These are phyloP conservation scores for Bibio marci DNA, from an alignment of 2,888 invertebrate genomes.

Conservation along the genomic window DNA sequence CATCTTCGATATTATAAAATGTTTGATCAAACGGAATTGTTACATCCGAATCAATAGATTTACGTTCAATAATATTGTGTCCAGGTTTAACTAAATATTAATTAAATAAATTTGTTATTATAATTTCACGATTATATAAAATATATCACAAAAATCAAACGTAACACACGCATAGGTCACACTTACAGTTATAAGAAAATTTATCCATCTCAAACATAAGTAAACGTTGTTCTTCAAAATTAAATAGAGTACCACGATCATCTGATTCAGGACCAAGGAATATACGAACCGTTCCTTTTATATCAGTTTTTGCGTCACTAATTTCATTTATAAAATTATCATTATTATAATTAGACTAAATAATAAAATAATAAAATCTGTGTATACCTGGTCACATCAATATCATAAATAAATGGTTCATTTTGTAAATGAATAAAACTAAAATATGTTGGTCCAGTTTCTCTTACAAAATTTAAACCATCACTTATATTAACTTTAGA, in stretches of 20 bases:
- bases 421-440: slow-evolving; percentile 20
- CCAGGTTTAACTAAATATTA: slow-evolving; percentile 17
- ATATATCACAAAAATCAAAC: no score
- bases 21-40: slow-evolving; percentile 19
- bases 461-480: slow-evolving; percentile 20
- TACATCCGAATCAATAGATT: slow-evolving; percentile 18
- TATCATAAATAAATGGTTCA: slow-evolving; percentile 14
- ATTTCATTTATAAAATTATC: no score
- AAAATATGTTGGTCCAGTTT: slow-evolving; percentile 4
- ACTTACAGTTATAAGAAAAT: slow-evolving; percentile 16
- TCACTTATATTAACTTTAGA: slow-evolving; percentile 21
- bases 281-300: slow-evolving; percentile 18
- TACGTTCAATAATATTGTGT: slow-evolving; percentile 13
- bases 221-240: slow-evolving; percentile 17
- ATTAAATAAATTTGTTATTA: neutral
- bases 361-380: no score
- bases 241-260: slow-evolving; percentile 12
- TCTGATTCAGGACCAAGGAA: slow-evolving; percentile 22
- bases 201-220: slow-evolving; percentile 20
- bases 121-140: neutral
- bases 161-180: no score
- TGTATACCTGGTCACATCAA: slow-evolving; percentile 9
- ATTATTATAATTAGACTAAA: no score
- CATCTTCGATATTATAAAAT: slow-evolving; percentile 13
- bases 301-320: no score